Percentiles rank a stretch among this genome's conserved stretches.
phyloP scores from a whole-genome alignment of 2,797 vertebrate genomes.

The Pteronotus mesoamericanus region DNA sequence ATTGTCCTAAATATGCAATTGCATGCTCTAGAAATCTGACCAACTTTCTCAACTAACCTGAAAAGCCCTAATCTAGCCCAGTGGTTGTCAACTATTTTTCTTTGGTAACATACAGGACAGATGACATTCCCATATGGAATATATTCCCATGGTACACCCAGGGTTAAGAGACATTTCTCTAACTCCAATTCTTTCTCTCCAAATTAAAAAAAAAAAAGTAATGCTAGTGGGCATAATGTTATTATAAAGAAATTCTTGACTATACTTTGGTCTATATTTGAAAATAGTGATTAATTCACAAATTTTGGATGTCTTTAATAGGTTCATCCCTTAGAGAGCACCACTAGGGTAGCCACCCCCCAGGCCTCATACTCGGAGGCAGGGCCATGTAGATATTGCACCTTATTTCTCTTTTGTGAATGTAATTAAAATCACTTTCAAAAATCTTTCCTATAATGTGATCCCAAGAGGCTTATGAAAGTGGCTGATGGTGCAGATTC shows the following conservation, averaged over 20 bases:
- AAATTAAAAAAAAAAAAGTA: slow-evolving; percentile 30
- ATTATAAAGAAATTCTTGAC: slow-evolving; percentile 20
- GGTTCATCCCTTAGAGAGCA: background rate
- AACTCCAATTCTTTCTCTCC: slow-evolving; percentile 24
- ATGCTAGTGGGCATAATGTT: background rate
- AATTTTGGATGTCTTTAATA: background rate
- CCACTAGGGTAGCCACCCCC: background rate
- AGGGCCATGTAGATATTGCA: background rate
- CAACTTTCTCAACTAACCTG: background rate
- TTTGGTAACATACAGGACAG: background rate
- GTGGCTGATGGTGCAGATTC: background rate
- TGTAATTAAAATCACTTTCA: slow-evolving; percentile 55
- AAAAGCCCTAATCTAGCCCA: background rate
- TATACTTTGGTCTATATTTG: slow-evolving; percentile 38
- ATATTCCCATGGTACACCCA: background rate
- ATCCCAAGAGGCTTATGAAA: slow-evolving; percentile 43
- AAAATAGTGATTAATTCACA: slow-evolving; percentile 40
- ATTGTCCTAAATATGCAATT: background rate
- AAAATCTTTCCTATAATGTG: slow-evolving; percentile 25
- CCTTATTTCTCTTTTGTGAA: slow-evolving; percentile 10
- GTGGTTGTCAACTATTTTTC: background rate
- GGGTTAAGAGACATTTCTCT: background rate
- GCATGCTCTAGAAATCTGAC: slow-evolving; percentile 19
- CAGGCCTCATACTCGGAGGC: background rate
- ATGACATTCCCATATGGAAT: background rate